These are phyloP conservation scores for Hylia prasina DNA, from an alignment of 2,113 vertebrate genomes.

Conservation along the genomic window DNA sequence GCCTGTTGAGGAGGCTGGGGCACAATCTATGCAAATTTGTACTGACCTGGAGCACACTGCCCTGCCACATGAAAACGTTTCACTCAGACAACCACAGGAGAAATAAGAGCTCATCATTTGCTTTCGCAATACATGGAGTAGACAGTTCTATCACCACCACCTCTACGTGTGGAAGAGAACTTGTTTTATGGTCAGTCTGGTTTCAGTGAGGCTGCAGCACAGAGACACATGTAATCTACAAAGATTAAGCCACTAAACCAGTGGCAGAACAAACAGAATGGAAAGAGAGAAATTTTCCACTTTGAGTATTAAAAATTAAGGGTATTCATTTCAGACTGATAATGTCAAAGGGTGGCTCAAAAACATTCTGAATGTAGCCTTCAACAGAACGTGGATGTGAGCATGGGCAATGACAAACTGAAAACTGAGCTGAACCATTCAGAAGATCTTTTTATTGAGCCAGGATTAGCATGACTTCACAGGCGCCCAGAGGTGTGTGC, in stretches of 20 bases:
- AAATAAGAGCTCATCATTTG: background rate
- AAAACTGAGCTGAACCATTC: background rate
- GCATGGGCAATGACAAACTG: background rate
- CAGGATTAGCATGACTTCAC: background rate
- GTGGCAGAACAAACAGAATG: background rate
- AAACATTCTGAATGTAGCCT: background rate
- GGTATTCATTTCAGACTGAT: background rate
- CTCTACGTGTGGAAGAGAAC: background rate
- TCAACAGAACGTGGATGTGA: accelerated
- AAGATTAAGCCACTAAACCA: background rate
- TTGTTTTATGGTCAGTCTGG: background rate
- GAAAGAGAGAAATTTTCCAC: background rate
- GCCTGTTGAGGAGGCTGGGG: background rate
- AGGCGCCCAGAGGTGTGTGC: background rate
- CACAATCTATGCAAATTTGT: background rate
- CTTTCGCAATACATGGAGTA: background rate
- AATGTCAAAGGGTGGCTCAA: background rate
- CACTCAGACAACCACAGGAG: background rate
- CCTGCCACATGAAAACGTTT: background rate
- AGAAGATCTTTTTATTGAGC: background rate
- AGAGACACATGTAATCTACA: accelerated
- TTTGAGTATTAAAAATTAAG: background rate
- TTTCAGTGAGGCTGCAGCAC: background rate
- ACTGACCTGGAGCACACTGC: background rate
- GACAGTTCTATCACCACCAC: accelerated